Evolutionary conservation across 2,113 vertebrate genomes (phyloP).

Genomic region (Crocuta crocuta): DNA sequence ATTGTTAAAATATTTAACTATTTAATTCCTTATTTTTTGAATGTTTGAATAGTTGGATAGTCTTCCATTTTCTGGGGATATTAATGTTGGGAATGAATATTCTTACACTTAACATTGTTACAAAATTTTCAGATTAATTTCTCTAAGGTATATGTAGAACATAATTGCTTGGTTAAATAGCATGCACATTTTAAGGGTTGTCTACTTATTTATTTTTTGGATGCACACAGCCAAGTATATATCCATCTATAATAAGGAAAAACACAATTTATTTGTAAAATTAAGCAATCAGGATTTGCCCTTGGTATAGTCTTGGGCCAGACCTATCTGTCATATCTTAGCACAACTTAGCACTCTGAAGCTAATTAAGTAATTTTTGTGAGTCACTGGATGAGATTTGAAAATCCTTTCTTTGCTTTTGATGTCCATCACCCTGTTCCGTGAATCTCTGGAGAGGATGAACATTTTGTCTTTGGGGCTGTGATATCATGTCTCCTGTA

Average conservation of each 20-base stretch:
- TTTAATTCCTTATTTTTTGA: not conserved
- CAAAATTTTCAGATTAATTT: not conserved
- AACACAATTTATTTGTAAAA: not conserved
- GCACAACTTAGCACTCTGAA: not conserved
- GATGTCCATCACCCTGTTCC: not conserved
- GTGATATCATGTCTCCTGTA: fast-evolving
- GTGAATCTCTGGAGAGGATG: not conserved
- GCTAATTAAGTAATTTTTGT: not conserved
- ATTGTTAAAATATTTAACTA: not conserved
- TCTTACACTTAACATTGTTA: not conserved
- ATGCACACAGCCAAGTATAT: not conserved
- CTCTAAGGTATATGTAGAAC: not conserved
- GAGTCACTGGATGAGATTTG: not conserved
- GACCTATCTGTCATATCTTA: not conserved
- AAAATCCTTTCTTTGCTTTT: not conserved
- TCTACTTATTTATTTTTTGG: not conserved
- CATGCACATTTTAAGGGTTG: not conserved
- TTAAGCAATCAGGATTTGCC: not conserved
- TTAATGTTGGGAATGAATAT: not conserved
- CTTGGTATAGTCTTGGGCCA: not conserved
- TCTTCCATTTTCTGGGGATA: not conserved
- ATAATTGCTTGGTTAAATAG: not conserved
- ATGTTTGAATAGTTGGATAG: not conserved
- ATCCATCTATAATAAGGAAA: not conserved
- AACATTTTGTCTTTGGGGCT: not conserved